These are phyloP conservation scores for Sebastes minor DNA, from an alignment of 2,797 vertebrate genomes.

Conservation along the genomic window DNA sequence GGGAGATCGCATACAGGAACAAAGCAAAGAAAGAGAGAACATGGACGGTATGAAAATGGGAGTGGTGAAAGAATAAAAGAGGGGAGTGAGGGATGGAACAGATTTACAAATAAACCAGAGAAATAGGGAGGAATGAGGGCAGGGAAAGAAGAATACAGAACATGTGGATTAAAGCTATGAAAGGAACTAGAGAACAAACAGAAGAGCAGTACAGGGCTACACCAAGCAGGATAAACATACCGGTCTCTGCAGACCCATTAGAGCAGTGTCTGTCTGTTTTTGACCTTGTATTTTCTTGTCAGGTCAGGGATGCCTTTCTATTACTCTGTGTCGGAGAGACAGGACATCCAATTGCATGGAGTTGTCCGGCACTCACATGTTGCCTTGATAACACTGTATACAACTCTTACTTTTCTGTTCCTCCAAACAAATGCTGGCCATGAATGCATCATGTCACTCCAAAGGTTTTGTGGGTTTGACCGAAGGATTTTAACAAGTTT, in stretches of 20 bases:
- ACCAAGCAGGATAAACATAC: neutral
- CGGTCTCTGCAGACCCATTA: neutral
- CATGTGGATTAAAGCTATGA: neutral
- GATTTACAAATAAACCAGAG: neutral
- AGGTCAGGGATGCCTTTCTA: neutral
- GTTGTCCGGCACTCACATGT: neutral
- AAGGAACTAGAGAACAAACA: neutral
- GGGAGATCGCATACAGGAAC: neutral
- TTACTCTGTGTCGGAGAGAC: neutral
- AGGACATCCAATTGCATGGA: neutral
- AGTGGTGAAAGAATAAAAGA: neutral
- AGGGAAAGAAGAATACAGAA: neutral
- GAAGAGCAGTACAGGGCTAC: neutral
- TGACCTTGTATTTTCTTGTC: neutral
- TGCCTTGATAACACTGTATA: neutral
- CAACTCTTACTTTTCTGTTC: neutral
- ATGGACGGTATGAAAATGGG: neutral
- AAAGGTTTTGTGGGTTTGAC: neutral
- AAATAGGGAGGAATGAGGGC: neutral
- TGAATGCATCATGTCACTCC: neutral
- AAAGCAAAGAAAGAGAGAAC: neutral
- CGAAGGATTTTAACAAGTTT: neutral
- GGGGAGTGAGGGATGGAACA: neutral
- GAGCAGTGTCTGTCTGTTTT: neutral
- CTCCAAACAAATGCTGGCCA: neutral